Conservation (phyloP, 2,888 invertebrate species). For the Coelopa pilipes region DNA sequence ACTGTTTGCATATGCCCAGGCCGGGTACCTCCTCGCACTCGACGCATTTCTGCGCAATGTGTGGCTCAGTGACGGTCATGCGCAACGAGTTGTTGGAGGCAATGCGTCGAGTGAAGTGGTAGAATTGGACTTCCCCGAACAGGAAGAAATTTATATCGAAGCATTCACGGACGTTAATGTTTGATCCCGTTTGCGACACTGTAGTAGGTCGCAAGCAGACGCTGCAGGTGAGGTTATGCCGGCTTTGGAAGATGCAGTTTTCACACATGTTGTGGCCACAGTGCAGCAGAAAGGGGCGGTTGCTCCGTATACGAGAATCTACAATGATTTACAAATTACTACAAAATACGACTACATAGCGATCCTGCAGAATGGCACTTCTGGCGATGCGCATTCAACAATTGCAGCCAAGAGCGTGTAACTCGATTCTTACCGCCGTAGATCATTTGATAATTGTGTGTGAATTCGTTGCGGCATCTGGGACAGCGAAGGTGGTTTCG, state of each 20-base stretch:
- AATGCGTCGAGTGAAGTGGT: slow-evolving; percentile 45
- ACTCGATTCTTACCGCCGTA: slow-evolving; percentile 39
- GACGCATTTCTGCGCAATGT: slow-evolving; percentile 50
- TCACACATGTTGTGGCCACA: slow-evolving; percentile 79
- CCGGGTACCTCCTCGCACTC: slow-evolving; percentile 54
- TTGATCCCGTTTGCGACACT: not conserved
- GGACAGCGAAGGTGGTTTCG: slow-evolving; percentile 52
- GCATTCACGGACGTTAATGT: slow-evolving; percentile 46
- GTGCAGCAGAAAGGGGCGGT: slow-evolving; percentile 71
- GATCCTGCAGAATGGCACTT: not conserved
- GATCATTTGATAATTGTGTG: slow-evolving; percentile 35
- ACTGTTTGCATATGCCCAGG: slow-evolving; percentile 55
- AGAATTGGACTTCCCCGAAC: slow-evolving; percentile 52
- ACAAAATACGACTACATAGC: not conserved
- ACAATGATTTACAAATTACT: not conserved
- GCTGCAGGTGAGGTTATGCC: slow-evolving; percentile 51
- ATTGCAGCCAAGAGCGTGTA: not conserved
- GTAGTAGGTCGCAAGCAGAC: slow-evolving; percentile 49
- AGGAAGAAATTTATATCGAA: slow-evolving; percentile 59
- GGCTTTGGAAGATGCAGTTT: slow-evolving; percentile 68
- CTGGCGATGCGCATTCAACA: slow-evolving; percentile 8
- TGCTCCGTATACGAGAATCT: slow-evolving; percentile 46
- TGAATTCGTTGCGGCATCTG: slow-evolving; percentile 54
- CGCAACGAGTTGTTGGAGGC: slow-evolving; percentile 44
- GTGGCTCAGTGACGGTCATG: slow-evolving; percentile 23